Base-by-base conservation (phyloP, 2,888 invertebrate genomes). In the Nipponacmea schrenckii region DNA sequence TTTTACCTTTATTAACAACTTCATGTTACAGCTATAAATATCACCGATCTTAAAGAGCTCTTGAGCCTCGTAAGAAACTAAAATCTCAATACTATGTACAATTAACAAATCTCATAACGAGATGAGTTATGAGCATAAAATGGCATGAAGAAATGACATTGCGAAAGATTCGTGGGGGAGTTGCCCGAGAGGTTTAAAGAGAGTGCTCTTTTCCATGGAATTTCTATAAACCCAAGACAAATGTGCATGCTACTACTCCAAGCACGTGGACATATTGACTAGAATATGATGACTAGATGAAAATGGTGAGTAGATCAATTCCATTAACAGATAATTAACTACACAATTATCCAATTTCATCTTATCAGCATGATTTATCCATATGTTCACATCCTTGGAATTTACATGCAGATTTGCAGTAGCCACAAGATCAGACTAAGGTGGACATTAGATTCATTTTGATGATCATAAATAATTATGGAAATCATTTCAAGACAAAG, bases 171-270 rank as follows among this genome's bases (percentile, higher is more conserved):
- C 56, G 24, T 56, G 56, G 56, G 77, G 75, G 72, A 72, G 71
- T 82, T 80, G 79, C 84, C 93, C 94, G 94, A 94, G 93, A 94
- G 94, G 93, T 93, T 93, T 93, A 93, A 93, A 92, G 93, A 93
- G 93, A 93, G 86, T 93, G 94, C 94, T 94, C 94, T 94, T 94
- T 94, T 94, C 94, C 94, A 91, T 91, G 90, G 90, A 90, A 91
- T 93, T 93, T 93, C 93, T 93, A 92, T 93, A 93, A 93, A 94
- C 94, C 94, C 94, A 94, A 93, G 94, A 94, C 94, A 94, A 94
- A 85, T 83, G 80, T 78, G 80, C 76, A 76, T 74, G 78, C 73
- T 74, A 79, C 78, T 73, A 82, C 81, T 80, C 77, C 77, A 71
- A 63, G 68, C 72, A 74, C 71, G 75, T 76, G 77, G 73, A 72